phyloP scores from a whole-genome alignment of 2,888 invertebrate genomes.

The Plagiodera versicolora region DNA sequence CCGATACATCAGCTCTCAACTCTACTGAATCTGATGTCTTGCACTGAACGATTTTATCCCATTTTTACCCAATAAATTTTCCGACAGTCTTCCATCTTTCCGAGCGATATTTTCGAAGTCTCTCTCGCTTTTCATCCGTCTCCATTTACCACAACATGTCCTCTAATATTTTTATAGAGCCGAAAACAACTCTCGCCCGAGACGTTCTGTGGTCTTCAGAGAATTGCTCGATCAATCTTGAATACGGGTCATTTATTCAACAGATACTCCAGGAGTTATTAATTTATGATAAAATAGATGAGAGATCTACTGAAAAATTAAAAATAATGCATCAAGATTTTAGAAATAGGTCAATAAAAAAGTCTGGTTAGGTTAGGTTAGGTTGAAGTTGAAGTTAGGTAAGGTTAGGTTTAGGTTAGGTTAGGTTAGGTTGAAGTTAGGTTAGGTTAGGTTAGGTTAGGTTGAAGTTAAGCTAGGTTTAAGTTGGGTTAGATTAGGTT shows the following conservation, averaged over 20 bases:
- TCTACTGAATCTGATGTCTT: not conserved
- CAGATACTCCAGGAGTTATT: conserved; percentile 28
- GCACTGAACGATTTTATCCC: not conserved
- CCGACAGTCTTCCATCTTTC: not conserved
- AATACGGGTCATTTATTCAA: conserved; percentile 34
- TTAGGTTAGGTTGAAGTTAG: too few species aligned
- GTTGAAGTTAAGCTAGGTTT: too few species aligned
- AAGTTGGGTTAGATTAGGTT: too few species aligned
- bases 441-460: too few species aligned
- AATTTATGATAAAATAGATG: conserved; percentile 8
- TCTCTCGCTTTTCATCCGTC: conserved; percentile 7
- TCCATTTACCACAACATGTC: conserved; percentile 10
- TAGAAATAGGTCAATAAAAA: too few species aligned
- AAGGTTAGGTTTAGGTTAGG: too few species aligned
- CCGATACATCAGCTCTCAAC: too few species aligned
- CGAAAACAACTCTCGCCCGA: conserved; percentile 23
- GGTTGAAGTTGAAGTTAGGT: too few species aligned
- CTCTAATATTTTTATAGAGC: conserved; percentile 21
- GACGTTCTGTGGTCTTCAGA: conserved; percentile 17
- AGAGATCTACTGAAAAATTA: not conserved
- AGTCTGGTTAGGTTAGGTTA: too few species aligned
- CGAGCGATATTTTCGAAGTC: not conserved
- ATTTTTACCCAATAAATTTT: not conserved
- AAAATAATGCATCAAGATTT: not conserved
- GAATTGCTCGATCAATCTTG: conserved; percentile 35